Base-by-base conservation (phyloP, 2,113 vertebrate species). In the Monopterus albus region DNA sequence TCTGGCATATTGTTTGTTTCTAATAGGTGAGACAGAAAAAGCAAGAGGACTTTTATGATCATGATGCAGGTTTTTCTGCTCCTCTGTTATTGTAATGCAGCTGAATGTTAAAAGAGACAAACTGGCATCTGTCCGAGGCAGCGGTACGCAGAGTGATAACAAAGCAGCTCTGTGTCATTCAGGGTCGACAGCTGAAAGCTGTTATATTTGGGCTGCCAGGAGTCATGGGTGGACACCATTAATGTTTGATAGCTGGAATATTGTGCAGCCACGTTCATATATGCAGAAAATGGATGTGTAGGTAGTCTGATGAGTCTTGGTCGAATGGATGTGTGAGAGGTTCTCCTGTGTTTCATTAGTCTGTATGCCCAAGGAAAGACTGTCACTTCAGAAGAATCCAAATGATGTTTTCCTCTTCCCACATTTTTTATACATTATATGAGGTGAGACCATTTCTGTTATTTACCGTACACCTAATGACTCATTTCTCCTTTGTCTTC, bases 191-290 rank as follows among this genome's bases (percentile, higher is more conserved):
- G 72, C 65, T 56, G 57, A 74, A 63, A 69, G 52, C 78, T 68
- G 65, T 64, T 73, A 15, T 21, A 45, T 76, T 50, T 33, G 45
- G n/a, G 49, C 58, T 69, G 78, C 62, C 71, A 65, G 62, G 55
- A 83, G 69, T 61, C 64, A 43, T 50, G 47, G 38, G 51, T 43
- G 65, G 61, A 79, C 71, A 3, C 40, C 75, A 58, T 81, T 76
- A 68, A 71, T 43, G 23, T 79, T 67, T 78, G 50, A 79, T 72
- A 56, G 64, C 43, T 25, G 1, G 15, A 47, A 55, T 64, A 53
- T 49, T 43, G 55, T 15, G 53, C 38, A 0, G 42, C 66, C 39
- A 33, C 51, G 51, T 69, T 75, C 52, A 69, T 51, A 58, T 15
- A 56, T 26, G 38, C 35, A 58, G 17, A 21, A 25, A 14, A 76